Evolutionary conservation across 2,113 vertebrate genomes (phyloP), one percentile per base, ranked within the genome.

Genomic region (Bagarius yarrelli): DNA sequence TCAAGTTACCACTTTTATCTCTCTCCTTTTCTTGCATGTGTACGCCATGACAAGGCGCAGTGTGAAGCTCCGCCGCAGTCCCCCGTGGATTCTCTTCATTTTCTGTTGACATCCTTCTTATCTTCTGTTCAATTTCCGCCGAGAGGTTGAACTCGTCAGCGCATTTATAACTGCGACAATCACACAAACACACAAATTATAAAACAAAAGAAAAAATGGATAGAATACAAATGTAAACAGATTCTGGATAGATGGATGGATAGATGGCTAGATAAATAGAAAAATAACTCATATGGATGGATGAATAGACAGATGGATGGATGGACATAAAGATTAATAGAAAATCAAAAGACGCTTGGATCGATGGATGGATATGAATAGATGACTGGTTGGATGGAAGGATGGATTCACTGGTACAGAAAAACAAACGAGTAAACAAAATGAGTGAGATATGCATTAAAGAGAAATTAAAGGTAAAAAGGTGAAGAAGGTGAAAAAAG

Each of bases 41-140:
- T 71, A 21, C 19, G 77, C 74, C 57, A 40, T 71, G 83, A 85
- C 79, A 81, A 44, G 75, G 67, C 44, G 14, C 72, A 64, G 60
- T 50, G 67, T 80, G 67, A 80, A 55, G 56, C 61, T 50, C 56
- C 57, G 55, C 50, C 44, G 59, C 57, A 27, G 27, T 80, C 81
- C 83, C 79, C 72, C 30, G 73, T 53, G 66, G 71, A 78, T 72
- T 74, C 67, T 21, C 27, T 63, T 85, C 78, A 53, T 85, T 83
- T 64, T 67, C 61, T 70, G 70, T 74, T 83, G 77, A 77, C 60
- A 34, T 40, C 53, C 19, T 63, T 77, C 81, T 80, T 55, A 32
- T 59, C 60, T 40, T 77, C 32, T 11, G 44, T 66, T 72, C 66
- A 50, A 30, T 74, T 74, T 74, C 72, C 52, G n/a, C 32, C 6